phyloP scores from a whole-genome alignment of 2,113 vertebrate species.

The Xiphias gladius region DNA sequence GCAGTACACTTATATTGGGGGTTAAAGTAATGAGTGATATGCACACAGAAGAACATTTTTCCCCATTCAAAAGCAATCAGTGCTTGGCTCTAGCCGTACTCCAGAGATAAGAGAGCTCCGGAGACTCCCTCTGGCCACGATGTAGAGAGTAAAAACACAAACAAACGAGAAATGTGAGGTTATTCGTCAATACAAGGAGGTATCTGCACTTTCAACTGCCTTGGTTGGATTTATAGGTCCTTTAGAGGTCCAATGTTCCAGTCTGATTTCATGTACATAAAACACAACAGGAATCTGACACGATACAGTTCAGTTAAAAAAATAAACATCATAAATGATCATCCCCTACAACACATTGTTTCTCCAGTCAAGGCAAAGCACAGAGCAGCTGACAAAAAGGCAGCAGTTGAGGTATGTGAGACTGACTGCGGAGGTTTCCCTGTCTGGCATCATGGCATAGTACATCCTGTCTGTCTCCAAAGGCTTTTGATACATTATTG shows the following conservation, averaged over 20 bases:
- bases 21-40: slow-evolving; percentile 79
- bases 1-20: slow-evolving; percentile 76
- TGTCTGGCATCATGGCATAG: slow-evolving; percentile 39
- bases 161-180: slow-evolving; percentile 56
- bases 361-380: slow-evolving; percentile 67
- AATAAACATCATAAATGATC: slow-evolving; percentile 45
- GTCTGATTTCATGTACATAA: slow-evolving; percentile 50
- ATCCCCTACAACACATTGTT: slow-evolving; percentile 48
- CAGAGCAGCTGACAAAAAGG: slow-evolving; percentile 59
- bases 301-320: slow-evolving; percentile 41
- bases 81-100: slow-evolving; percentile 73
- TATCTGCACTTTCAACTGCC: slow-evolving; percentile 61
- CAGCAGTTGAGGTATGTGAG: slow-evolving; percentile 69
- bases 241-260: slow-evolving; percentile 51
- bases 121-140: slow-evolving; percentile 59
- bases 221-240: slow-evolving; percentile 59
- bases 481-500: background rate
- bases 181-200: slow-evolving; percentile 47
- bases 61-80: slow-evolving; percentile 79
- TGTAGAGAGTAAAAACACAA: slow-evolving; percentile 55
- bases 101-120: slow-evolving; percentile 42
- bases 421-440: slow-evolving; percentile 42
- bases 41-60: slow-evolving; percentile 68
- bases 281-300: slow-evolving; percentile 43
- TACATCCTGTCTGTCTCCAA: slow-evolving; percentile 52